phyloP scores from a whole-genome alignment of 2,888 invertebrate species.

The Ophonus ardosiacus region DNA sequence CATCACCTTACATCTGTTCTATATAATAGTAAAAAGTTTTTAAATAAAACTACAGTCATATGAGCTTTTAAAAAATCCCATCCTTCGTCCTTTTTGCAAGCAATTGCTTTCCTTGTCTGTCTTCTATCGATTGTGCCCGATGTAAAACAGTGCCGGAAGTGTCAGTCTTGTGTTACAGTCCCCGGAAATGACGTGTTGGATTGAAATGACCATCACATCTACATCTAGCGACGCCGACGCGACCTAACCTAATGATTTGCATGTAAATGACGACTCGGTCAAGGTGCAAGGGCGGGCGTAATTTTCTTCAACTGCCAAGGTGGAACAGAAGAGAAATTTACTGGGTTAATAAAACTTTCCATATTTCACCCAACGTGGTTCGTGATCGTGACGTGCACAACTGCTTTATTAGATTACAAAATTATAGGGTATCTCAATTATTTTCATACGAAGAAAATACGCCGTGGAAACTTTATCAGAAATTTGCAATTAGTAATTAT shows the following conservation, averaged over 20 bases:
- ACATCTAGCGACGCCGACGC: neutral
- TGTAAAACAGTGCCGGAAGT: too few species aligned
- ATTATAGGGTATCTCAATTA: too few species aligned
- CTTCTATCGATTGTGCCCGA: too few species aligned
- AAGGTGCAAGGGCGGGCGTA: constrained; percentile 27
- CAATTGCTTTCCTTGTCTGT: too few species aligned
- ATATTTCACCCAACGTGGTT: neutral
- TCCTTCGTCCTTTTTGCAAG: too few species aligned
- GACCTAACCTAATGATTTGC: constrained; percentile 7
- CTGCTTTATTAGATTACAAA: neutral
- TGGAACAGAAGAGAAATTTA: neutral
- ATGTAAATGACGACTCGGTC: constrained; percentile 31
- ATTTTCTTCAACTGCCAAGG: constrained; percentile 35
- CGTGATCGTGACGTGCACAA: neutral
- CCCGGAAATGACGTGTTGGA: constrained; percentile 8
- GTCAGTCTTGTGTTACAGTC: neutral
- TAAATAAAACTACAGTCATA: too few species aligned
- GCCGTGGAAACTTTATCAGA: too few species aligned
- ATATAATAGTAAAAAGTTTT: too few species aligned
- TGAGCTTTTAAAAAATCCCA: too few species aligned
- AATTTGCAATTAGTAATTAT: too few species aligned
- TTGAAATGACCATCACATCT: constrained; percentile 11
- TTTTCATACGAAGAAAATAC: too few species aligned
- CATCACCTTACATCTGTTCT: too few species aligned
- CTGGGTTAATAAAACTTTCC: neutral